Evolutionary conservation across 1,140 invertebrate species (phyloP), one percentile per base, ranked within the genome.

Genomic region (Drosophila insularis): DNA sequence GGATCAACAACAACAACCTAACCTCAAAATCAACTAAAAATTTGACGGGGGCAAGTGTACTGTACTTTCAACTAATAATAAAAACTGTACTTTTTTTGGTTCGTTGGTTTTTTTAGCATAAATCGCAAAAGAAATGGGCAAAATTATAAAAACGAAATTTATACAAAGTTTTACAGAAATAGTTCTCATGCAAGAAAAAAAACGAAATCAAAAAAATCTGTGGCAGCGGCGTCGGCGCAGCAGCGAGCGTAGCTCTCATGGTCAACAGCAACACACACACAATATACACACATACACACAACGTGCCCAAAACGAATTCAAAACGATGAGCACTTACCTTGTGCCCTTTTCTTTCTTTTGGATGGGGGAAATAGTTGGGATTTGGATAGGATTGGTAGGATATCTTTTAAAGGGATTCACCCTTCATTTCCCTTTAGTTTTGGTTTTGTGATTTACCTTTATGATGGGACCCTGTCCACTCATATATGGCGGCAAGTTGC

Each of bases 381-480:
- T 55, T 32, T 6, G 43, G 43, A 10, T 46, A 19, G 50, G n/a
- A 55, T 56, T 37, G 23, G 54, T 19, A 6, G 19, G 53, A 50
- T 14, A 8, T n/a, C n/a, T n/a, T n/a, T 32, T 37, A 21, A 13
- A n/a, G 43, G 13, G 56, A 43, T 58, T 46, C 14, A 61, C 64
- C 21, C 27, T 60, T 17, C 21, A 17, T 53, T 32, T 10, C 7
- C 32, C 10, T 59, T 68, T 11, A 35, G 23, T 27, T 31, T 63
- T 56, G 71, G 23, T 40, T 37, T 63, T 46, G 59, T 58, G 75
- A 92, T 92, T 92, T 96, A 98, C 97, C 97, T 98, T 98, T 21
- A 96, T 98, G 91, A 98, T 98, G 64, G 97, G 97, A 93, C 97
- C 97, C 80, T 96, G 94, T 77, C 94, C 93, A 77, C 94, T 93